Evolutionary conservation across 2,113 vertebrate genomes (phyloP), one percentile per base, ranked within the genome.

Genomic region (Acrocephalus kingi): DNA sequence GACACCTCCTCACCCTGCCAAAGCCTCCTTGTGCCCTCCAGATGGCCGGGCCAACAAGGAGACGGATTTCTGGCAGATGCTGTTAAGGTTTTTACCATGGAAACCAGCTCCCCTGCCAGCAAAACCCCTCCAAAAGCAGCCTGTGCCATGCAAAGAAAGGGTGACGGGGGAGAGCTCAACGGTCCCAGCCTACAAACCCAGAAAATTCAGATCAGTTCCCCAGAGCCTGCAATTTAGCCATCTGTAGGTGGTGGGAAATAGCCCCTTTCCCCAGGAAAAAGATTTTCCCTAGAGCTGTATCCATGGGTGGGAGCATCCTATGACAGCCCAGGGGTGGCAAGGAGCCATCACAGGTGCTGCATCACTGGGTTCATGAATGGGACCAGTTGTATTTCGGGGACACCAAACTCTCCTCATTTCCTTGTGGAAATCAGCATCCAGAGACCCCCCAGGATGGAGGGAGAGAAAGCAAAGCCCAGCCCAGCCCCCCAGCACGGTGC

Each of bases 21-120:
- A 85, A 86, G 59, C 43, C 68, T 88, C 75, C 55, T 31, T 55
- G 52, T 10, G 18, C 77, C 86, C 61, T 93, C 88, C 93, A 94
- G 94, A 95, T 92, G 88, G 93, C 45, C 1, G 0, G 68, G 73
- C 56, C 85, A 91, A 84, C 5, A 1, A 67, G 52, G 49, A 71
- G 76, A 87, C 0, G 1, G 74, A 93, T 87, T 93, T 92, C 88
- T 96, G 91, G 95, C 96, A 96, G 73, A 79, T 66, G 67, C 39
- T 80, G 71, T 63, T 76, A 91, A 90, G 80, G 62, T 86, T 93
- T 94, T 95, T 62, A 64, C 92, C 90, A 90, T 49, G 83, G 94
- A 90, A 97, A 94, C 73, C 2, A 10, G n/a, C 31, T 92, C 41
- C 19, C 43, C 35, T 88, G 79, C 63, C 90, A 96, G 73, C 33